Base-by-base conservation (phyloP, 2,113 vertebrate species). In the Datnioides undecimradiatus region DNA sequence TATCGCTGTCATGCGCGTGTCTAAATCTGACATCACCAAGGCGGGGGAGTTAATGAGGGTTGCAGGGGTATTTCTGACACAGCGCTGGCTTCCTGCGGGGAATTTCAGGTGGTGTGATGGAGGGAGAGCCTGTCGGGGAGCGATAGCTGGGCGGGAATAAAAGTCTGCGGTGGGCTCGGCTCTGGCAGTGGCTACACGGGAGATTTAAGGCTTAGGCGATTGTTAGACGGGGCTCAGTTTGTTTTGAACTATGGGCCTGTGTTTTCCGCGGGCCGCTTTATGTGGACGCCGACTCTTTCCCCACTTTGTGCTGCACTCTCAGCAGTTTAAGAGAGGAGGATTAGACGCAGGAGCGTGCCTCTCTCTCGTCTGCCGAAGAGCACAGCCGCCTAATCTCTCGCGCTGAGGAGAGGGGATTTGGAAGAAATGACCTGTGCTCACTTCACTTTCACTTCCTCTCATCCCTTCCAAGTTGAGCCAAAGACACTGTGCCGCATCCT, bases 321-420 rank as follows among this genome's bases (percentile, higher is more conserved):
- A 88, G 90, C 84, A 86, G 64, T 90, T 90, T 90, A 76, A 91
- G 85, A 65, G 85, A 78, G 87, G 57, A 74, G 90, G 92, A 91
- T 93, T 91, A 93, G 88, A 87, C 64, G 66, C 82, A 83, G 78
- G 81, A 89, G 82, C 80, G 80, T 78, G 78, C 75, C 81, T 78
- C 78, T 63, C 88, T 74, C 76, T 57, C 65, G 6, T 84, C 87
- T 83, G 79, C 73, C 6, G 68, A 66, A 75, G 76, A 89, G 87
- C 83, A 91, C 60, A 78, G 68, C 49, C 60, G 49, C 54, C 83
- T 93, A 88, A 94, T 94, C 91, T 90, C 76, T 83, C 5, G 40
- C 25, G 45, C 87, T 77, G 87, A 92, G 83, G 59, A 87, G 87
- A 70, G 64, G 59, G 86, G 85, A 91, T 92, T 93, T 92, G 80